phyloP scores from a whole-genome alignment of 2,113 vertebrate species.

The Balaeniceps rex region DNA sequence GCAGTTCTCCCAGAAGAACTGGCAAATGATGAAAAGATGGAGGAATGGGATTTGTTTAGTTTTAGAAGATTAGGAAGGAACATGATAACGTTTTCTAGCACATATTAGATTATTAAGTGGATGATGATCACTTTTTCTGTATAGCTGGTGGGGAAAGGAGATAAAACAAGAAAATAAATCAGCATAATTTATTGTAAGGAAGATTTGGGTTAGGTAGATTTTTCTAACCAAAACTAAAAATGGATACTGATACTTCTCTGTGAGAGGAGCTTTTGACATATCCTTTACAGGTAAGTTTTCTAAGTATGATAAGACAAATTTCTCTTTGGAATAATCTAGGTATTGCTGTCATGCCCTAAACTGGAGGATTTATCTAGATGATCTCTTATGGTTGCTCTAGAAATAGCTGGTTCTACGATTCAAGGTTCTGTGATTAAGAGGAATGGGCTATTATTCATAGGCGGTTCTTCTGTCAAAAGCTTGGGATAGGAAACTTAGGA shows the following conservation, averaged over 20 bases:
- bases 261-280: neutral
- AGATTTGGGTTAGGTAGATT: neutral
- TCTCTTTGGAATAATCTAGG: neutral
- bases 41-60: conserved; percentile 41
- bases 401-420: neutral
- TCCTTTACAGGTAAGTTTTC: neutral
- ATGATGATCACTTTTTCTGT: neutral
- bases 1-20: neutral
- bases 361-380: neutral
- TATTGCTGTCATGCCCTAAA: neutral
- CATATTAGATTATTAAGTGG: conserved; percentile 4
- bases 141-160: neutral
- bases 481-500: neutral
- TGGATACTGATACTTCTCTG: neutral
- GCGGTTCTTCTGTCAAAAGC: neutral
- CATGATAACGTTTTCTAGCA: conserved; percentile 8
- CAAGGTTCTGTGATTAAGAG: neutral
- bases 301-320: neutral
- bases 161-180: neutral
- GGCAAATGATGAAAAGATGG: conserved; percentile 41
- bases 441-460: neutral
- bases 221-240: neutral
- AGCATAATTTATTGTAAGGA: neutral
- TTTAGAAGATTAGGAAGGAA: conserved; percentile 21
- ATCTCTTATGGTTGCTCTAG: neutral